Conservation (phyloP, 2,888 invertebrate genomes). For the Ectemnius cavifrons region DNA sequence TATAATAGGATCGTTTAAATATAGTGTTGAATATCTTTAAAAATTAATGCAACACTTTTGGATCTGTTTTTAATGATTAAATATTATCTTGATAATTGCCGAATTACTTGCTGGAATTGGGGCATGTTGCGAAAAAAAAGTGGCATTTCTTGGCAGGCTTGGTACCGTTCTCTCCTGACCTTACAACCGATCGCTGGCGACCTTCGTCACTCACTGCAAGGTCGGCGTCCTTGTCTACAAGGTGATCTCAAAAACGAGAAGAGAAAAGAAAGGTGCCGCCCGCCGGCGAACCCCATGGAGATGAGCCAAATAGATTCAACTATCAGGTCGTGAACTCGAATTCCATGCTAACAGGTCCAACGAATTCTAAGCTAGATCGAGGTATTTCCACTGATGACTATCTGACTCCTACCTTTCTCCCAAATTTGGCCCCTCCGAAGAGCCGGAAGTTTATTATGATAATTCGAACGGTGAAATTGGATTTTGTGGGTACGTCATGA, state of each 20-base stretch:
- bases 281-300: too few species aligned
- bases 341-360: background rate
- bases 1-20: background rate
- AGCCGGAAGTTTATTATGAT: too few species aligned
- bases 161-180: constrained; percentile 47
- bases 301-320: background rate
- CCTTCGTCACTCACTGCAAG: constrained; percentile 38
- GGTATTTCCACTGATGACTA: too few species aligned
- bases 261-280: too few species aligned
- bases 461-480: too few species aligned
- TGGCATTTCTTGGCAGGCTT: constrained; percentile 27
- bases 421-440: too few species aligned
- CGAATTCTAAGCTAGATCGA: too few species aligned
- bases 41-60: background rate
- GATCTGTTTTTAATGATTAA: background rate
- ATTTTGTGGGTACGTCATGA: too few species aligned
- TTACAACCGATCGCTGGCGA: constrained; percentile 21
- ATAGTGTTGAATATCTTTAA: background rate
- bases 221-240: constrained; percentile 28
- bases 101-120: background rate
- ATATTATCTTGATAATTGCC: background rate
- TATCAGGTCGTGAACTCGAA: constrained; percentile 1
- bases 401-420: too few species aligned
- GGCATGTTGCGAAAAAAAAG: constrained; percentile 16
- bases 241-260: background rate